Evolutionary conservation across 1,140 invertebrate species (phyloP).

Genomic region (Glossosoma conforme): DNA sequence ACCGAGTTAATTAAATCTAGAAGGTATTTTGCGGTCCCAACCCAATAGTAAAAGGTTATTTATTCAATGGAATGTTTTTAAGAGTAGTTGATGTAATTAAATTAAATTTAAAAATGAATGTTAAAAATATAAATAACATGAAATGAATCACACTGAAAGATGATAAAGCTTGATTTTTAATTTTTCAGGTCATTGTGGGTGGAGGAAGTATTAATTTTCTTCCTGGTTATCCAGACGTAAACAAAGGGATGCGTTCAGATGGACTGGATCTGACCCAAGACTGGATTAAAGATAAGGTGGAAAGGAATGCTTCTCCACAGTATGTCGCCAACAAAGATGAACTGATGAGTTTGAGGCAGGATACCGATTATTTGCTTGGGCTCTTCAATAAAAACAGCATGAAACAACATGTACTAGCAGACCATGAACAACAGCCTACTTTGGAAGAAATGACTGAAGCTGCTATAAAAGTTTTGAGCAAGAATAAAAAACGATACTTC

Average conservation of each 20-base stretch:
- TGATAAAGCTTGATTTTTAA: too few species aligned
- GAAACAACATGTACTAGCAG: constrained; percentile 51
- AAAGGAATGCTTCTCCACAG: constrained; percentile 35
- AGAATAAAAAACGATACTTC: constrained; percentile 64
- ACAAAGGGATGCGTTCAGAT: constrained; percentile 44
- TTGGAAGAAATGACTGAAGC: constrained; percentile 76
- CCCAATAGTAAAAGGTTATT: too few species aligned
- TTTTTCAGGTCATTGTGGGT: constrained; percentile 46
- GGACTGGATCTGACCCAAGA: constrained; percentile 47
- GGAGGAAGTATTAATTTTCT: constrained; percentile 45
- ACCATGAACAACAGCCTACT: constrained; percentile 53
- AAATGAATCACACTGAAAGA: too few species aligned
- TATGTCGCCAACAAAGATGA: constrained; percentile 34
- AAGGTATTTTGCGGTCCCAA: too few species aligned
- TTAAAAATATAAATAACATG: too few species aligned
- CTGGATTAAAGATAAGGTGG: constrained; percentile 44
- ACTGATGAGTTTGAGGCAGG: constrained; percentile 40
- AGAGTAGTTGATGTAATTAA: too few species aligned
- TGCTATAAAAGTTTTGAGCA: constrained; percentile 69
- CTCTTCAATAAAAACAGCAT: constrained; percentile 53
- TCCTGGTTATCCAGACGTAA: constrained; percentile 43
- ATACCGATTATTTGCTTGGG: constrained; percentile 50
- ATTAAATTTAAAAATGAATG: too few species aligned
- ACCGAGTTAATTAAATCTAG: too few species aligned
- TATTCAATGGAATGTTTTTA: too few species aligned